phyloP scores from a whole-genome alignment of 1,140 invertebrate genomes.

The Homarus americanus region DNA sequence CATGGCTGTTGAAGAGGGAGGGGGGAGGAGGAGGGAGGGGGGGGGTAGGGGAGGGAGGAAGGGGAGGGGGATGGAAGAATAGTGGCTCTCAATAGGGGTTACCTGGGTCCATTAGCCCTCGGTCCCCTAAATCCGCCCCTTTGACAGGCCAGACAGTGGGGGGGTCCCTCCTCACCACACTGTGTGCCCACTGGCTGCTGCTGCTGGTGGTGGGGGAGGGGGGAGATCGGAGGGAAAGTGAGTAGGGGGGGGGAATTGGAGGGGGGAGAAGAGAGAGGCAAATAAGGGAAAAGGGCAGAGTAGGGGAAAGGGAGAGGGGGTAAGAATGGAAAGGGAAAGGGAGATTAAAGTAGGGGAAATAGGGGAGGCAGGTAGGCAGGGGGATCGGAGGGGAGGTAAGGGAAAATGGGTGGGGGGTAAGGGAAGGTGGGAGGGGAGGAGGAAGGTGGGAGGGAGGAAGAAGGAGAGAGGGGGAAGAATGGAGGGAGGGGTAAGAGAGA shows the following conservation, averaged over 20 bases:
- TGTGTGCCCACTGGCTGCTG: slow-evolving; percentile 7
- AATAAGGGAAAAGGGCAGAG: too few species aligned
- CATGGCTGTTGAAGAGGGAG: neutral
- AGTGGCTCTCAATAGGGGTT: slow-evolving; percentile 63
- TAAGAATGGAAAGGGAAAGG: too few species aligned
- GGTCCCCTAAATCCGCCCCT: slow-evolving; percentile 63
- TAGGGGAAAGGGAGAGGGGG: too few species aligned
- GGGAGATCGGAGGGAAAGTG: neutral
- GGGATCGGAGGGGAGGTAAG: too few species aligned
- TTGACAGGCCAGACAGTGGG: slow-evolving; percentile 54
- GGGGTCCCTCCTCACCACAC: slow-evolving; percentile 34
- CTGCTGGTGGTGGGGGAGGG: neutral
- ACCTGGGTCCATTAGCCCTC: slow-evolving; percentile 62
- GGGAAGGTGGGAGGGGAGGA: too few species aligned
- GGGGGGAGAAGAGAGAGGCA: neutral
- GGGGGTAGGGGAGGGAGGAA: neutral
- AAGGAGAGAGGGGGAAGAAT: neutral
- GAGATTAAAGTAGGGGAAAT: too few species aligned
- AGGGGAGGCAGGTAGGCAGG: too few species aligned
- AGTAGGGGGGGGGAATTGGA: neutral
- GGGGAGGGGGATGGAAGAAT: slow-evolving; percentile 33
- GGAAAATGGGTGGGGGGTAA: too few species aligned
- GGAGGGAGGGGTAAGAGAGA: neutral
- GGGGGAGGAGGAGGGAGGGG: neutral
- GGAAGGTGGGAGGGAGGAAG: too few species aligned